A percentile compares a stretch with the other conserved stretches of the same genome.
Evolutionary conservation across 2,113 vertebrate genomes (phyloP).

Genomic region (Aphelocoma coerulescens): DNA sequence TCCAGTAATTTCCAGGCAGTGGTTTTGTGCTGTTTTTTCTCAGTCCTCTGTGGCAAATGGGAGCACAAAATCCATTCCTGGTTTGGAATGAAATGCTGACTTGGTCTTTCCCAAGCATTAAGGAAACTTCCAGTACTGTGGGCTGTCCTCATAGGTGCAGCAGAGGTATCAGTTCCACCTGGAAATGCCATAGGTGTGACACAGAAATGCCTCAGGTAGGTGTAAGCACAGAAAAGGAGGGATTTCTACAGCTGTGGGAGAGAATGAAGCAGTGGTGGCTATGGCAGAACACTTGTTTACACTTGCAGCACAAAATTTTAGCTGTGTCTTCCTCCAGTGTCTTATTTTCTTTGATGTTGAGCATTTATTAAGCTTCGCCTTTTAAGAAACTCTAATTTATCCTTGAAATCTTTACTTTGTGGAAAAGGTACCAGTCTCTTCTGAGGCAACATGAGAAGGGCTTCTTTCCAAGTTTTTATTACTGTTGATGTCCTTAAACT

Average conservation of each 20-base stretch:
- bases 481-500: not conserved
- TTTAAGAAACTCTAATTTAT: slow-evolving; percentile 1
- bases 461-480: not conserved
- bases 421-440: not conserved
- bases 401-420: not conserved
- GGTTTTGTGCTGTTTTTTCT: not conserved
- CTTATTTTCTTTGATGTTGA: not conserved
- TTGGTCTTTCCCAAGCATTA: not conserved
- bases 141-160: not conserved
- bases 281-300: not conserved
- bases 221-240: not conserved
- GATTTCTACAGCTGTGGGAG: not conserved
- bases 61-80: not conserved
- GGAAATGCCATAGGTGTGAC: not conserved
- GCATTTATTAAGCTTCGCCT: not conserved
- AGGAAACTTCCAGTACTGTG: not conserved
- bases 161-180: not conserved
- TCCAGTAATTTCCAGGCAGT: not conserved
- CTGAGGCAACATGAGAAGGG: not conserved
- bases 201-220: not conserved
- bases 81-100: not conserved
- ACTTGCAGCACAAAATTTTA: not conserved
- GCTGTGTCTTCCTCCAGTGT: not conserved
- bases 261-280: not conserved
- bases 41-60: not conserved